phyloP scores from a whole-genome alignment of 2,113 vertebrate species.

The Spilogale gracilis region DNA sequence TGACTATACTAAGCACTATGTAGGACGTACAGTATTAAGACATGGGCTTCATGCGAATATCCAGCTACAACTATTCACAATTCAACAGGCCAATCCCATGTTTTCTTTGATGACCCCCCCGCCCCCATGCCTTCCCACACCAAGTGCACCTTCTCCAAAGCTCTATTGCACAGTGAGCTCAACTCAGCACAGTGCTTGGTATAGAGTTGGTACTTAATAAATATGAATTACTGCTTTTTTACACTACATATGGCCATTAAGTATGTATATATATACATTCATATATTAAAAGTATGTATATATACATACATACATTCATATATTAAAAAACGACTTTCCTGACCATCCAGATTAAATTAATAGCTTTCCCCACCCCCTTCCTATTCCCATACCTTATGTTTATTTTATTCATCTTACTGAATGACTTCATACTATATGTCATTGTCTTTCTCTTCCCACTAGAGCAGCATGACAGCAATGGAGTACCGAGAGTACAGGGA shows the following conservation, averaged over 20 bases:
- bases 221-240: not conserved
- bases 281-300: not conserved
- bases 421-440: not conserved
- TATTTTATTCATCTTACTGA: not conserved
- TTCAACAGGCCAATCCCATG: not conserved
- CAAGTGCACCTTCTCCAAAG: not conserved
- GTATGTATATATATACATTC: not conserved
- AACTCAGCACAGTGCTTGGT: not conserved
- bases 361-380: not conserved
- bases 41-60: not conserved
- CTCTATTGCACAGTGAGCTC: not conserved
- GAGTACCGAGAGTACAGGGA: not conserved
- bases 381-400: not conserved
- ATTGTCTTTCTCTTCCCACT: not conserved
- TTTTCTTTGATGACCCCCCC: not conserved
- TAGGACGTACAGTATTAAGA: not conserved
- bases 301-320: not conserved
- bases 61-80: not conserved
- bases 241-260: not conserved
- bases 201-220: not conserved
- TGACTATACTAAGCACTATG: too few species aligned
- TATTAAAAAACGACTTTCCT: not conserved
- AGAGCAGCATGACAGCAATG: not conserved
- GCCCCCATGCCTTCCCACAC: rapidly evolving
- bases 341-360: not conserved